Evolutionary conservation across 2,113 vertebrate genomes (phyloP).

Genomic region (Tetraodon nigroviridis): DNA sequence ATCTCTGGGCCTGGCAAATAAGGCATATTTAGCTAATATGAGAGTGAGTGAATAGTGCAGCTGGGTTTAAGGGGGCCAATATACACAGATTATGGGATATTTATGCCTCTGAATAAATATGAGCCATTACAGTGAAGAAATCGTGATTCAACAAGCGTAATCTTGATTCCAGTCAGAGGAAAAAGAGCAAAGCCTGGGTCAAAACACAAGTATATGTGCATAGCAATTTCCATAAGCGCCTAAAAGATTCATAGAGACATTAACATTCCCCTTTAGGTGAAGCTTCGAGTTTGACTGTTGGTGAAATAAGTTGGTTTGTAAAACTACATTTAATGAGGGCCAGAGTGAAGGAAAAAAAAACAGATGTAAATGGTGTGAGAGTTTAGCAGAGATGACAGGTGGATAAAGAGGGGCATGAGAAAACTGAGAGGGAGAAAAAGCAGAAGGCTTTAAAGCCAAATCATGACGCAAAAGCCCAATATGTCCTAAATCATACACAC

Average conservation of each 20-base stretch:
- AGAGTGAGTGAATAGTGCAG: slow-evolving; percentile 23
- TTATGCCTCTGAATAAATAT: slow-evolving; percentile 30
- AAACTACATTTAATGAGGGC: slow-evolving; percentile 41
- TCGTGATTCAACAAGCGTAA: slow-evolving; percentile 29
- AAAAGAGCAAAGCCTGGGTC: slow-evolving; percentile 55
- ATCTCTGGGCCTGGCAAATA: slow-evolving; percentile 9
- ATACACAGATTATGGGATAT: slow-evolving; percentile 55
- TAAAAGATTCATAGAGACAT: slow-evolving; percentile 66
- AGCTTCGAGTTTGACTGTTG: slow-evolving; percentile 41
- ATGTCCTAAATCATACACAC: no score
- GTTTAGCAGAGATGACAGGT: slow-evolving; percentile 11
- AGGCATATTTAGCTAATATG: slow-evolving; percentile 12
- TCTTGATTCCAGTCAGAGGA: slow-evolving; percentile 35
- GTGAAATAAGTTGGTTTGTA: slow-evolving; percentile 33
- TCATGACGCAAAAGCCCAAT: neutral
- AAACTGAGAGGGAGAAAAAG: neutral
- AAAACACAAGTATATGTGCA: slow-evolving; percentile 49
- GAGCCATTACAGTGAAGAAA: slow-evolving; percentile 46
- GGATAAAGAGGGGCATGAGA: neutral
- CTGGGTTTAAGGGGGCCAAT: slow-evolving; percentile 28
- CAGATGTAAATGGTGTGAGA: slow-evolving; percentile 4
- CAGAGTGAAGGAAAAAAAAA: slow-evolving; percentile 13
- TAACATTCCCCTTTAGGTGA: slow-evolving; percentile 54
- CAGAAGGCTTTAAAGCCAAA: slow-evolving; percentile 2
- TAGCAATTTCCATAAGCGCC: slow-evolving; percentile 43